phyloP scores from a whole-genome alignment of 2,113 vertebrate species.

The Spermophilus dauricus region DNA sequence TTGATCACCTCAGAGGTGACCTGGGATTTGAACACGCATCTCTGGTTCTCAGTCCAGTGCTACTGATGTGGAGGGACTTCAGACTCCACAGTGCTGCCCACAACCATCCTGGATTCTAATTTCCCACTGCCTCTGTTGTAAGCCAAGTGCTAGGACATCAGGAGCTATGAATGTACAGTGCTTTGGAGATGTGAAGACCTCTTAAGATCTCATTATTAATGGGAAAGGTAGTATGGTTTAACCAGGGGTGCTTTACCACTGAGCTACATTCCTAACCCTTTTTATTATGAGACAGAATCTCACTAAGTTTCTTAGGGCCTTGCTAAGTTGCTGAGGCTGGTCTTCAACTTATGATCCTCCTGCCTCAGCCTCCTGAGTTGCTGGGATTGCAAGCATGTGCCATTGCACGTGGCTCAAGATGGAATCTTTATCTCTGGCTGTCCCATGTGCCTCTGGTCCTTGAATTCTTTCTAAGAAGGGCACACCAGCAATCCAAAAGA shows the following conservation, averaged over 20 bases:
- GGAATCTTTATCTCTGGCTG: neutral
- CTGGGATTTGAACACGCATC: neutral
- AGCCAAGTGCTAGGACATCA: neutral
- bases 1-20: neutral
- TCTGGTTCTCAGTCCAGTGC: neutral
- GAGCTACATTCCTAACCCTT: too few relatives aligned
- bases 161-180: neutral
- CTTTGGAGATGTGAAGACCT: neutral
- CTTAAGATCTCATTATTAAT: neutral
- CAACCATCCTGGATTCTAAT: neutral
- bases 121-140: too few relatives aligned
- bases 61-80: neutral
- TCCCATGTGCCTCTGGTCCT: neutral
- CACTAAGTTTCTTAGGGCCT: too few relatives aligned
- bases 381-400: too few relatives aligned
- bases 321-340: too few relatives aligned
- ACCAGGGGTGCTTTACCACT: too few relatives aligned
- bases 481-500: neutral
- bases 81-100: neutral
- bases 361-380: too few relatives aligned
- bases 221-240: neutral
- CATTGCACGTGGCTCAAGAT: too few relatives aligned
- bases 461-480: conserved; percentile 9
- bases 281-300: too few relatives aligned
- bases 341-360: too few relatives aligned